Conservation (phyloP, 2,797 vertebrate genomes). For the Mustela erminea region DNA sequence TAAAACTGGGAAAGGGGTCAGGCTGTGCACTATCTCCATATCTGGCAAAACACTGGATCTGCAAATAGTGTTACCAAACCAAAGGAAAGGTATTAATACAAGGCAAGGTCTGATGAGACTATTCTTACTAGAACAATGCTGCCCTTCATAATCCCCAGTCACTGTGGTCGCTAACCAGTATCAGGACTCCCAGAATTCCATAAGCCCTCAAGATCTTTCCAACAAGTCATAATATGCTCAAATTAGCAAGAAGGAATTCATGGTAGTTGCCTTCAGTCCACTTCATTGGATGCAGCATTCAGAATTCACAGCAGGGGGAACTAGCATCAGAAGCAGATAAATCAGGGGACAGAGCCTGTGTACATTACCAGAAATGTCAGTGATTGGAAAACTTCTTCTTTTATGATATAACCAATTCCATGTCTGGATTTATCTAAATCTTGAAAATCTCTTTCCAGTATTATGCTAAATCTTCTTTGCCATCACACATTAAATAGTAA, state of each 20-base stretch:
- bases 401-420: not conserved
- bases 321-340: not conserved
- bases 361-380: rapidly evolving
- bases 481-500: not conserved
- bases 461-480: not conserved
- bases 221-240: not conserved
- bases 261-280: not conserved
- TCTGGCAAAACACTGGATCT: not conserved
- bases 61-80: not conserved
- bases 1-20: not conserved
- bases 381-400: not conserved
- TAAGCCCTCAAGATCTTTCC: not conserved
- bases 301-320: not conserved
- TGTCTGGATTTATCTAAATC: not conserved
- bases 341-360: not conserved
- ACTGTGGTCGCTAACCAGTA: not conserved
- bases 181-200: not conserved
- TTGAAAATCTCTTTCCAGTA: not conserved
- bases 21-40: not conserved
- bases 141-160: not conserved
- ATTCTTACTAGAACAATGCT: not conserved
- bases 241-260: not conserved
- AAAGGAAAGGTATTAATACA: not conserved
- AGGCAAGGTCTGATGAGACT: not conserved
- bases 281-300: not conserved